Percentiles rank a stretch among this genome's conserved stretches.
These are phyloP conservation scores for Apteryx owenii DNA, from an alignment of 2,113 vertebrate species.

Conservation along the genomic window DNA sequence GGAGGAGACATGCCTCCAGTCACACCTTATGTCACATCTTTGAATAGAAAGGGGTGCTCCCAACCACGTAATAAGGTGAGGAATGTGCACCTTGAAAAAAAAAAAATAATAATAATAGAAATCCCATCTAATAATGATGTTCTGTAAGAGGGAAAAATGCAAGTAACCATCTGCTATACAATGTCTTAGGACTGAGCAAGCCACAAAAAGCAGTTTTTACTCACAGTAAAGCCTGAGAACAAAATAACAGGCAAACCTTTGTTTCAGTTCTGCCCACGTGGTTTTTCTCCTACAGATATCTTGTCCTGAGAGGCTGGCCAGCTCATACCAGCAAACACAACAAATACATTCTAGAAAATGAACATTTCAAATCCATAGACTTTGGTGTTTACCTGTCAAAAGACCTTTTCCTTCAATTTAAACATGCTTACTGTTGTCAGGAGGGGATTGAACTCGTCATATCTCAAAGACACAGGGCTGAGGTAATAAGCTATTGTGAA, in stretches of 20 bases:
- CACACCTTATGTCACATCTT: neutral
- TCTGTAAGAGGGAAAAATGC: neutral
- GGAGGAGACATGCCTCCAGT: neutral
- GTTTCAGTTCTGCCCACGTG: accelerated
- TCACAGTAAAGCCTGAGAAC: neutral
- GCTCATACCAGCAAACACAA: neutral
- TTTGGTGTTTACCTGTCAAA: neutral
- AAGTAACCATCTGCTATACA: accelerated
- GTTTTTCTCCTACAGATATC: neutral
- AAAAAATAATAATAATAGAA: neutral
- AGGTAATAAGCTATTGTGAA: neutral
- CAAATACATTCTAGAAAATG: neutral
- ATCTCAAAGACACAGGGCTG: neutral
- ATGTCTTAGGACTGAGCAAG: neutral
- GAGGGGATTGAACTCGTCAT: neutral
- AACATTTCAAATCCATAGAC: neutral
- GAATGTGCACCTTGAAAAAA: neutral
- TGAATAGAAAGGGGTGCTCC: neutral
- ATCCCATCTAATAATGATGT: accelerated
- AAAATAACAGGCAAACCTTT: neutral
- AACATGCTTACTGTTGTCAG: neutral
- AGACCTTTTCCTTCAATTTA: neutral
- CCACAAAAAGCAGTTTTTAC: neutral
- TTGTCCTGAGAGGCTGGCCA: neutral
- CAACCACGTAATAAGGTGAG: neutral